These are phyloP conservation scores for Cyaniris semiargus DNA, from an alignment of 2,888 invertebrate species.

Conservation along the genomic window DNA sequence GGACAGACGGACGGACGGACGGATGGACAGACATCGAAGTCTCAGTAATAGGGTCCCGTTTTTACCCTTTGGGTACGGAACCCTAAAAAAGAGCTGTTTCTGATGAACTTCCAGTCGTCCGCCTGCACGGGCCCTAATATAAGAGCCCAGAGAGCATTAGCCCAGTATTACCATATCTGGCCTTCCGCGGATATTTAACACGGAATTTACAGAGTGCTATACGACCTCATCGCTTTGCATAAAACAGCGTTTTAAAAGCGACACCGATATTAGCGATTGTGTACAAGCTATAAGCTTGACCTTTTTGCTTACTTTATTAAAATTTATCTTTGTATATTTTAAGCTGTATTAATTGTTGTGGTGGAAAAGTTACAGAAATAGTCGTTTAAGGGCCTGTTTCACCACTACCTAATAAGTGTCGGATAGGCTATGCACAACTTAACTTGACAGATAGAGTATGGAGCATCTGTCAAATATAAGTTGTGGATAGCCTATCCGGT, in stretches of 20 bases:
- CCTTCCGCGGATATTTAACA: slow-evolving; percentile 25
- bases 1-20: no score
- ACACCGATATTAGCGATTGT: not conserved
- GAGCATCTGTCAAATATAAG: no score
- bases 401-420: no score
- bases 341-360: not conserved
- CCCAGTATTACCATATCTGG: slow-evolving; percentile 27
- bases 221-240: slow-evolving; percentile 18
- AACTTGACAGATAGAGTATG: no score
- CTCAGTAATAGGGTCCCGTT: no score
- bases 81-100: no score
- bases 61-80: no score
- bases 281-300: slow-evolving; percentile 18
- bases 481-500: no score
- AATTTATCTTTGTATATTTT: not conserved
- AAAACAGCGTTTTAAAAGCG: slow-evolving; percentile 27
- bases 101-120: not conserved
- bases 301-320: not conserved
- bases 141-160: slow-evolving; percentile 1
- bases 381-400: no score
- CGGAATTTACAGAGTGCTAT: slow-evolving; percentile 10
- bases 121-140: not conserved
- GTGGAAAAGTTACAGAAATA: not conserved
- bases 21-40: no score
- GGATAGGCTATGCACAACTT: no score